Evolutionary conservation across 1,140 invertebrate species (phyloP).

Genomic region (Habropoda laboriosa): DNA sequence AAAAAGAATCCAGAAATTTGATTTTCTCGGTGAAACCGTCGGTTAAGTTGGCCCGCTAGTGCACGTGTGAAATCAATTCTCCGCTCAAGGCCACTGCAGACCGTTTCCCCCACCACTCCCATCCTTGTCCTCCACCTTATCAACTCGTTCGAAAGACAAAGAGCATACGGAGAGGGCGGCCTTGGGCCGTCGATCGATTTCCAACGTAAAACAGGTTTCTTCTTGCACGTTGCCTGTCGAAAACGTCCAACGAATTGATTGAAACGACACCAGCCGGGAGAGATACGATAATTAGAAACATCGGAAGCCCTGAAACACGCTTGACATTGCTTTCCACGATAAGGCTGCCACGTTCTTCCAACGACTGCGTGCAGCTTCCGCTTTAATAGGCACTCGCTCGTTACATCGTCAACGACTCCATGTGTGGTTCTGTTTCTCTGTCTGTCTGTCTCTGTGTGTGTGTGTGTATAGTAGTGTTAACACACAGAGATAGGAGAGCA

Average conservation of each 20-base stretch:
- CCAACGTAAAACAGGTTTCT: not conserved
- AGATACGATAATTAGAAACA: constrained; percentile 15
- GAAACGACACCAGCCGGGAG: not conserved
- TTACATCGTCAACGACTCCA: not conserved
- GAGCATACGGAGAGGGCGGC: not conserved
- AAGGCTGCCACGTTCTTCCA: not conserved
- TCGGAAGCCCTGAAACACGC: not conserved
- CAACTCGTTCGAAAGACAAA: not conserved
- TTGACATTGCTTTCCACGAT: constrained; percentile 4
- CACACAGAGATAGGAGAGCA: not conserved
- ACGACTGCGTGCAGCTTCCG: not conserved
- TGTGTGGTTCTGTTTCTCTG: not conserved
- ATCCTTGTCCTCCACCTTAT: not conserved
- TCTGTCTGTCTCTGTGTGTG: too few species aligned
- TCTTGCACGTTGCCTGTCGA: too few species aligned
- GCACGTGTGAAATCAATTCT: not conserved
- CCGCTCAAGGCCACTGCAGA: not conserved
- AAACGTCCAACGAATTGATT: not conserved
- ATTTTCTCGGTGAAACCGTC: too few species aligned
- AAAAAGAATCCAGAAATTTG: too few species aligned
- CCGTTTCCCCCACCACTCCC: too few species aligned
- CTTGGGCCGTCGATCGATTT: not conserved
- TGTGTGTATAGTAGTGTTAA: too few species aligned
- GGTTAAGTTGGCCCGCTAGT: not conserved
- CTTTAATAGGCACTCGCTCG: constrained; percentile 1